Evolutionary conservation across 2,888 invertebrate species (phyloP).

Genomic region (Cheilosia urbana): DNA sequence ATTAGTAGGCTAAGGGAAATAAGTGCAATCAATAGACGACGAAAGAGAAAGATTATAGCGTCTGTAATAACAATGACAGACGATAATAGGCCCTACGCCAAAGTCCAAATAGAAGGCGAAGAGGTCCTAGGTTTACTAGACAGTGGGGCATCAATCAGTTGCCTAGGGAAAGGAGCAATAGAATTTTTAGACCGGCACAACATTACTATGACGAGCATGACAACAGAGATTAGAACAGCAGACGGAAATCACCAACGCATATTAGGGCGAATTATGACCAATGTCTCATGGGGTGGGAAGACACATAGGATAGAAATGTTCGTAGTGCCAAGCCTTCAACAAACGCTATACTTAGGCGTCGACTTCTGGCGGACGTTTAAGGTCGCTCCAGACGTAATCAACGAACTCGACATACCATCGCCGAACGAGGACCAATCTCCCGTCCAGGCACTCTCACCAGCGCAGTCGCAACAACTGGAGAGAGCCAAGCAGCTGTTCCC

Average conservation of each 20-base stretch:
- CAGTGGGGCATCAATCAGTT: constrained; percentile 12
- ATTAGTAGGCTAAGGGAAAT: too few species aligned
- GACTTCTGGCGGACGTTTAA: neutral
- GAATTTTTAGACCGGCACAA: neutral
- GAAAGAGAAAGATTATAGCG: neutral
- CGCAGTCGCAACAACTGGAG: neutral
- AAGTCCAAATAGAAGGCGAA: neutral
- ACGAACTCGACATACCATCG: neutral
- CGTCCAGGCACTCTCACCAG: neutral
- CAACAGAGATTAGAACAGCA: neutral
- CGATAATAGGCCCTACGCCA: too few species aligned
- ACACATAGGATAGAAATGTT: neutral
- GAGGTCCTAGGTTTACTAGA: constrained; percentile 1
- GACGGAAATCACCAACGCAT: neutral
- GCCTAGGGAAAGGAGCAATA: neutral
- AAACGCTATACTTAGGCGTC: neutral
- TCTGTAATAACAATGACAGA: neutral
- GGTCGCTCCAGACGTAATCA: neutral
- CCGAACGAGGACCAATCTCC: neutral
- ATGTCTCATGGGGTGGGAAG: too few species aligned
- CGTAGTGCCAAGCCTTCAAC: neutral
- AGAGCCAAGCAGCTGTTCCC: neutral
- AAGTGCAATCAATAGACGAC: too few species aligned
- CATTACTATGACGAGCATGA: neutral
- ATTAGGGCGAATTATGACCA: too few species aligned